These are phyloP conservation scores for Lithophane leautieri DNA, from an alignment of 2,888 invertebrate genomes.

Conservation along the genomic window DNA sequence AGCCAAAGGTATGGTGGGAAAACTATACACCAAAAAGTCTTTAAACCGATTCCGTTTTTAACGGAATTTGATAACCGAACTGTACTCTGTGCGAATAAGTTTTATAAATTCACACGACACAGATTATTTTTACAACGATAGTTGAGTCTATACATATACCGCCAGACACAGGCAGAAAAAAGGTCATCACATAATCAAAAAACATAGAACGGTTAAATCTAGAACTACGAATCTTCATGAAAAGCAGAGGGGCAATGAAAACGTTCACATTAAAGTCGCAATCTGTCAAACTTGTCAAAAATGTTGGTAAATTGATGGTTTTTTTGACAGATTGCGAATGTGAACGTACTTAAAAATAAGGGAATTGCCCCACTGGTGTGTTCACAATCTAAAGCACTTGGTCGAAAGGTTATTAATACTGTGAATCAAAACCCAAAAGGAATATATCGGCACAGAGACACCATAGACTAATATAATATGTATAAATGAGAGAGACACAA, in stretches of 20 bases:
- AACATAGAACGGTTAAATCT: not conserved
- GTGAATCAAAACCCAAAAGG: not conserved
- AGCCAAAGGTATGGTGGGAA: not conserved
- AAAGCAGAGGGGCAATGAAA: too few species aligned
- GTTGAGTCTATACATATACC: not conserved
- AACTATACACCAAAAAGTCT: not conserved
- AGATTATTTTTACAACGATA: not conserved
- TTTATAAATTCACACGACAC: not conserved
- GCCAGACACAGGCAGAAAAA: too few species aligned
- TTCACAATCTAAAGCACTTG: not conserved
- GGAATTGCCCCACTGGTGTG: too few species aligned
- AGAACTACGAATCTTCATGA: not conserved
- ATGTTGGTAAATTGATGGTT: too few species aligned
- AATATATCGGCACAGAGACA: not conserved
- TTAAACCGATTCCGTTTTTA: not conserved
- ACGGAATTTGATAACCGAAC: not conserved
- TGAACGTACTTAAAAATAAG: too few species aligned
- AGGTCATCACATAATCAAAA: not conserved
- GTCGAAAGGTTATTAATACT: not conserved
- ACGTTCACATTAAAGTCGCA: too few species aligned
- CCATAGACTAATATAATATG: too few species aligned
- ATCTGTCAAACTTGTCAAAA: too few species aligned
- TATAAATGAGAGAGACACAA: conserved; percentile 10
- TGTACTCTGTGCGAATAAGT: too few species aligned
- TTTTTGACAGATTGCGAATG: too few species aligned